Evolutionary conservation across 1,140 invertebrate genomes (phyloP).

Genomic region (Aphis gossypii): DNA sequence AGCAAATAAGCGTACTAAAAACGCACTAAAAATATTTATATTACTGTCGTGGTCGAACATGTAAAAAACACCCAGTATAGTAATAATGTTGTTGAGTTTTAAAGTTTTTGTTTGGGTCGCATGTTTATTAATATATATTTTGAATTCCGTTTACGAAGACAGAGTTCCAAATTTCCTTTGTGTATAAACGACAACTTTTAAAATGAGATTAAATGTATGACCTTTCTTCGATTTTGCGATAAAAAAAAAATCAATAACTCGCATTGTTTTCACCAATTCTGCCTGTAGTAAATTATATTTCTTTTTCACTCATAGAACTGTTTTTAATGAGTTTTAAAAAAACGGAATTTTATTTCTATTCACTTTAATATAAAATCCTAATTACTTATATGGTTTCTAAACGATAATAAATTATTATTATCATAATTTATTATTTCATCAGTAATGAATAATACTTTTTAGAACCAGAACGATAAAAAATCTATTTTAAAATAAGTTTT

Average conservation of each 20-base stretch:
- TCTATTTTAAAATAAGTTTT: not conserved
- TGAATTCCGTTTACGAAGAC: not conserved
- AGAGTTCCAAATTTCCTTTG: not conserved
- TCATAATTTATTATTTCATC: too few species aligned
- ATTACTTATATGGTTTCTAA: not conserved
- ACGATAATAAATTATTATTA: too few species aligned
- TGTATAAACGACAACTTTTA: not conserved
- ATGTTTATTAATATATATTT: not conserved
- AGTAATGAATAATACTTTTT: too few species aligned
- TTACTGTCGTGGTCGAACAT: not conserved
- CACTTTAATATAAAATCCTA: not conserved
- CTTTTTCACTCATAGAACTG: not conserved
- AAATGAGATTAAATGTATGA: not conserved
- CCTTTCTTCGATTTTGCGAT: not conserved
- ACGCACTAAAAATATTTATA: not conserved
- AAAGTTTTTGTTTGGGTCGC: not conserved
- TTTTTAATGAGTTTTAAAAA: not conserved
- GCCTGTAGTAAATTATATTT: not conserved
- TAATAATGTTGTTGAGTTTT: not conserved
- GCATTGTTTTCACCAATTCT: not conserved
- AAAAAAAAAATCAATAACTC: not conserved
- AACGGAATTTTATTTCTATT: not conserved
- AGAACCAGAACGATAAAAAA: too few species aligned
- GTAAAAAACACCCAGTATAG: not conserved
- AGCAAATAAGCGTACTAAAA: not conserved